Conservation (phyloP, 2,888 invertebrate genomes). For the Parnassius smintheus region DNA sequence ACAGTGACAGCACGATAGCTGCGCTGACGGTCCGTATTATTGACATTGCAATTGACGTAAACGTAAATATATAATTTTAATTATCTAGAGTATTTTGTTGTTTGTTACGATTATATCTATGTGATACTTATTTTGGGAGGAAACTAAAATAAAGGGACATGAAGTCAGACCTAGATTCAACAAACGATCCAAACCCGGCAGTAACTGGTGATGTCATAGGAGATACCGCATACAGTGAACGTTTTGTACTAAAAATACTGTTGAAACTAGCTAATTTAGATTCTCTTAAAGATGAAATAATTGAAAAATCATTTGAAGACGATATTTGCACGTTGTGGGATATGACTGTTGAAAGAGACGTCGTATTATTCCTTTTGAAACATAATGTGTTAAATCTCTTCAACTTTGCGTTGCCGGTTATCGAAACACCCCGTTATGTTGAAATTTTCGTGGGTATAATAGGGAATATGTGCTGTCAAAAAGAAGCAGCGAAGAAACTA, state of each 20-base stretch:
- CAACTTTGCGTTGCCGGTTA: conserved; percentile 76
- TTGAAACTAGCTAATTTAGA: conserved; percentile 81
- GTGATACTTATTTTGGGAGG: too few species aligned
- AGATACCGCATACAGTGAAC: conserved; percentile 88
- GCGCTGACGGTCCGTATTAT: too few species aligned
- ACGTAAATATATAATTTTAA: too few species aligned
- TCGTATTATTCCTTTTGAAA: conserved; percentile 85
- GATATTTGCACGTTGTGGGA: conserved; percentile 92
- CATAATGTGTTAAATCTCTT: conserved; percentile 85
- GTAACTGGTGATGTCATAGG: conserved; percentile 90
- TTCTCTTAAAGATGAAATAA: conserved; percentile 74
- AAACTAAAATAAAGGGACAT: conserved; percentile 23
- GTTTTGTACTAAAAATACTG: conserved; percentile 86
- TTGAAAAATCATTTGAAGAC: conserved; percentile 84
- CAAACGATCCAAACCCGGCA: conserved; percentile 34
- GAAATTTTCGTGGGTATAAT: conserved; percentile 93
- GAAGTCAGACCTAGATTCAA: conserved; percentile 48
- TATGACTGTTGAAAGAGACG: conserved; percentile 90
- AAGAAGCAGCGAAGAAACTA: conserved; percentile 80
- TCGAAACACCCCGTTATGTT: conserved; percentile 83
- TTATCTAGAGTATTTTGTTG: too few species aligned
- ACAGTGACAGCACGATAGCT: too few species aligned
- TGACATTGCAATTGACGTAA: too few species aligned
- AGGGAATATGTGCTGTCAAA: conserved; percentile 90
- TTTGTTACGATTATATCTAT: too few species aligned